These are phyloP conservation scores for Isaurus tuberculatus DNA, from an alignment of 92 coral and sea anemone species.

Conservation along the genomic window DNA sequence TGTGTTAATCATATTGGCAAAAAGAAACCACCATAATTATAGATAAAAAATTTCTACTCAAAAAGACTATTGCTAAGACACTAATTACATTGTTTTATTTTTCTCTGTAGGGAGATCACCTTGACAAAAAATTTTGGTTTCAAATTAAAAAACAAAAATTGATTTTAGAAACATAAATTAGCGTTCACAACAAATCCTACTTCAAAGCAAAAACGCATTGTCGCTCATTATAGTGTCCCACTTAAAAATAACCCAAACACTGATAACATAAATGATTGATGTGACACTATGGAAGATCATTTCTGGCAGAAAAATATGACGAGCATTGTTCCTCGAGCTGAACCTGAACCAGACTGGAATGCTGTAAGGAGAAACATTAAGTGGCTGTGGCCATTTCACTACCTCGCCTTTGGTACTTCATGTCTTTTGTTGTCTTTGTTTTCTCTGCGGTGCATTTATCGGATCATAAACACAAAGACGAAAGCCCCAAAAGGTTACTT, in stretches of 20 bases:
- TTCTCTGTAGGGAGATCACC: no score
- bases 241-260: background rate
- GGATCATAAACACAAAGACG: background rate
- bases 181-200: no score
- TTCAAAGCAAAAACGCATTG: no score
- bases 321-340: conserved; percentile 16
- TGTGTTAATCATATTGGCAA: background rate
- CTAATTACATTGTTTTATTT: background rate
- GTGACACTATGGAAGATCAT: background rate
- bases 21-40: background rate
- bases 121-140: background rate
- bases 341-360: conserved; percentile 24
- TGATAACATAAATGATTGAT: background rate
- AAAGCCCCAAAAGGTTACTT: conserved; percentile 47
- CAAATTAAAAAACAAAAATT: no score
- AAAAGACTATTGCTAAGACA: background rate
- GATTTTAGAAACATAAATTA: no score
- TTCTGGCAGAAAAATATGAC: background rate
- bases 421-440: conserved; percentile 9
- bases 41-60: background rate
- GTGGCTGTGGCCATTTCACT: conserved; percentile 45
- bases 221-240: no score
- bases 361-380: background rate
- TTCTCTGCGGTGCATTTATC: conserved; percentile 27
- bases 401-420: conserved; percentile 18